Evolutionary conservation across 2,797 vertebrate genomes (phyloP).

Genomic region (Chelon auratus): DNA sequence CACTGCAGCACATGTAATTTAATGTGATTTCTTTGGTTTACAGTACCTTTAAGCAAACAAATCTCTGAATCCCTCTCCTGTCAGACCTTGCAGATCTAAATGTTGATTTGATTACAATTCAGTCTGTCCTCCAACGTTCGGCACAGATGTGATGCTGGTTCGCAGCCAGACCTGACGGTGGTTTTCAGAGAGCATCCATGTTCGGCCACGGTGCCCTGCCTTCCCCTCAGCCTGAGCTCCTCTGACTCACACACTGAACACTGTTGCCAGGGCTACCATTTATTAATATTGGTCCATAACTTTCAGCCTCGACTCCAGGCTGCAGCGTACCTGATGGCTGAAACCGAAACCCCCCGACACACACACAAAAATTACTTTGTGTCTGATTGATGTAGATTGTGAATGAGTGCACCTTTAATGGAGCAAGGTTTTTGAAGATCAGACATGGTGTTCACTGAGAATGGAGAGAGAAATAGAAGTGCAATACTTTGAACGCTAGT

Average conservation of each 20-base stretch:
- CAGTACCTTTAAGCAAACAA: constrained; percentile 54
- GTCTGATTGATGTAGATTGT: constrained; percentile 34
- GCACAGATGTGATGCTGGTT: constrained; percentile 59
- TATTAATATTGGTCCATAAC: constrained; percentile 86
- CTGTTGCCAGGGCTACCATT: constrained; percentile 88
- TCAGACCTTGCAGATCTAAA: constrained; percentile 23
- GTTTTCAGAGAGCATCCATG: constrained; percentile 64
- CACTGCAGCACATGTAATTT: constrained; percentile 43
- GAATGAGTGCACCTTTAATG: constrained; percentile 53
- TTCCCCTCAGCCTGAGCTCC: constrained; percentile 74
- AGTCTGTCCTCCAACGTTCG: constrained; percentile 7
- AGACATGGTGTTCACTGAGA: constrained; percentile 59
- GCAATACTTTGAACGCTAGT: constrained; percentile 48
- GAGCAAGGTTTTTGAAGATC: constrained; percentile 47
- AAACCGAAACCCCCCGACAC: constrained; percentile 42
- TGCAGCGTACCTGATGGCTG: constrained; percentile 67
- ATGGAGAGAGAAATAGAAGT: constrained; percentile 21
- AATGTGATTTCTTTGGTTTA: constrained; percentile 49
- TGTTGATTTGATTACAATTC: constrained; percentile 47
- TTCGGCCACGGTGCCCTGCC: constrained; percentile 71
- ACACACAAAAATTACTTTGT: constrained; percentile 29
- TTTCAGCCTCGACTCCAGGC: constrained; percentile 77
- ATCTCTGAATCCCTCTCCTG: constrained; percentile 25
- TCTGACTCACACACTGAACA: constrained; percentile 80
- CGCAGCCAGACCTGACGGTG: constrained; percentile 38